Conservation (phyloP, 2,888 invertebrate species). For the Stenchaetothrips biformis region DNA sequence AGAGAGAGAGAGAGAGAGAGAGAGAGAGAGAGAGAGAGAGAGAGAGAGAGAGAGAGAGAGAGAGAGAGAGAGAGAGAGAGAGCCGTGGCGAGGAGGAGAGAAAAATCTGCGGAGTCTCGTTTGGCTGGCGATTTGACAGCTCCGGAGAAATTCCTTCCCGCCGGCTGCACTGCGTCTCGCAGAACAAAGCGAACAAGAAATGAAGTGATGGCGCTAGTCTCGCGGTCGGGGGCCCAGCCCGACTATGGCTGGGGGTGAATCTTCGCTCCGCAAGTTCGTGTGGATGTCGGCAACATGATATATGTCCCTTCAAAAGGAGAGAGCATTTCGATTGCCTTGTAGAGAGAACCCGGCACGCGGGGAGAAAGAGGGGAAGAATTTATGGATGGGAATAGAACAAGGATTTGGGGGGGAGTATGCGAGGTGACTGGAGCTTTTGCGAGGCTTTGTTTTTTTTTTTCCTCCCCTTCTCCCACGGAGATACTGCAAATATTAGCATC, state of each 20-base stretch:
- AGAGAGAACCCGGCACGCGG: background rate
- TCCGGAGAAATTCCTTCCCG: background rate
- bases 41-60: too few relatives aligned
- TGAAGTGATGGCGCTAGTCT: constrained; percentile 4
- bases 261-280: constrained; percentile 16
- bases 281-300: constrained; percentile 19
- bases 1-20: too few relatives aligned
- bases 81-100: background rate
- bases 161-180: background rate
- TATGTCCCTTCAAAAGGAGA: constrained; percentile 23
- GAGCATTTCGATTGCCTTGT: constrained; percentile 16
- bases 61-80: too few relatives aligned
- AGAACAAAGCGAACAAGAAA: constrained; percentile 16
- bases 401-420: background rate
- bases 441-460: background rate
- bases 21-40: too few relatives aligned
- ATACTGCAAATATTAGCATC: background rate
- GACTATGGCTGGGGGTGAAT: background rate
- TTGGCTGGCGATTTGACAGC: background rate
- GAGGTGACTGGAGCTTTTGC: background rate
- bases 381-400: constrained; percentile 10
- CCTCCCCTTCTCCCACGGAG: background rate
- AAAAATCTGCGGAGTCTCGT: background rate
- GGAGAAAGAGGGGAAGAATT: background rate
- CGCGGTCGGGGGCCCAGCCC: background rate